Evolutionary conservation across 2,888 invertebrate species (phyloP).

Genomic region (Smittia aterrima): DNA sequence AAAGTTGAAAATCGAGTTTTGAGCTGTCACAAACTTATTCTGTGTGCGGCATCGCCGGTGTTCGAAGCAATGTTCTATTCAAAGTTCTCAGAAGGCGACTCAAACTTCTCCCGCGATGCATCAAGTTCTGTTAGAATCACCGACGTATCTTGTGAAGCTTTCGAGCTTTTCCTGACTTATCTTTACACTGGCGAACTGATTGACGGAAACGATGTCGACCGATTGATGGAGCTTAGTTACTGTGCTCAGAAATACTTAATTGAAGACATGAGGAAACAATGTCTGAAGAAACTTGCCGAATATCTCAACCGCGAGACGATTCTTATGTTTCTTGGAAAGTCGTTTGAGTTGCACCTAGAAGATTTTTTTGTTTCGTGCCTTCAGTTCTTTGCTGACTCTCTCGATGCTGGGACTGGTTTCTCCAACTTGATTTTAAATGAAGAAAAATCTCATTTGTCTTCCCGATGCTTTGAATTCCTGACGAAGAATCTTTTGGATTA

Average conservation of each 20-base stretch:
- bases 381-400: constrained; percentile 12
- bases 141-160: constrained; percentile 53
- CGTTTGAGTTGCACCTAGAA: constrained; percentile 30
- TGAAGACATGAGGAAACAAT: constrained; percentile 48
- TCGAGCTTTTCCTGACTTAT: constrained; percentile 51
- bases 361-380: constrained; percentile 8
- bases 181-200: constrained; percentile 49
- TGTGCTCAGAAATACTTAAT: constrained; percentile 53
- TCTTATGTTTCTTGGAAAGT: constrained; percentile 12
- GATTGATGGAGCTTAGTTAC: constrained; percentile 52
- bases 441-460: background rate
- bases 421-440: constrained; percentile 21
- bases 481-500: constrained; percentile 31
- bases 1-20: constrained; percentile 54
- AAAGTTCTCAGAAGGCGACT: constrained; percentile 59
- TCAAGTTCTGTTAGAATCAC: constrained; percentile 60
- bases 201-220: constrained; percentile 46
- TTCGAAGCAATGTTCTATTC: constrained; percentile 89
- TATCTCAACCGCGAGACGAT: constrained; percentile 19
- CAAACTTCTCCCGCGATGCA: background rate
- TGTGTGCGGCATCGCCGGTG: constrained; percentile 83
- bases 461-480: constrained; percentile 26
- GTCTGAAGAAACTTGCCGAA: background rate
- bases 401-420: background rate
- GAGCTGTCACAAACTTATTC: constrained; percentile 75